Evolutionary conservation across 1,140 invertebrate genomes (phyloP), one percentile per base, ranked within the genome.

Genomic region (Ptiloglossa arizonensis): DNA sequence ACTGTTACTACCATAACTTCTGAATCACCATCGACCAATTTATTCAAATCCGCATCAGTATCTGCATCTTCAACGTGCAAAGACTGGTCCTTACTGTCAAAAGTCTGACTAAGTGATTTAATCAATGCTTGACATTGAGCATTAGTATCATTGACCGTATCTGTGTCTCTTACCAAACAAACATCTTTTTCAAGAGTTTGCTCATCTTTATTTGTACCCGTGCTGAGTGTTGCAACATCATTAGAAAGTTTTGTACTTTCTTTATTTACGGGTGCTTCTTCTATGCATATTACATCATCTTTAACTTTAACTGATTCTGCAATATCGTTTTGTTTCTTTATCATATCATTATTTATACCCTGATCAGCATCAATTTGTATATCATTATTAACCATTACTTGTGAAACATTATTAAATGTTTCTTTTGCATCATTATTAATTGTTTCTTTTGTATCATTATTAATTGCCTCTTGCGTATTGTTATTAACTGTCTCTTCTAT

Each of bases 1-100:
- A 86, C 85, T 8, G 85, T 81, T 19, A 87, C 19, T 50, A 87
- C 81, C 52, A 87, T 77, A 13, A 85, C 76, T 35, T 86, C 81
- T 9, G 63, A 56, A 29, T 60, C 62, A 27, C 50, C 50, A 54
- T 85, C 70, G 24, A 72, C 69, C 48, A 85, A 38, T 48, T 64
- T 79, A 38, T 48, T 75, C n/a, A 82, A 27, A 67, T 85, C 82
- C 50, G 82, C n/a, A 11, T 81, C 66, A 32, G 72, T 68, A 35
- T 73, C 74, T 63, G 57, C 19, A 35, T 73, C 74, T 63, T 46
- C 19, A 29, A 44, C 67, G 4, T 50, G 73, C 13, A 60, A 60
- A 9, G 66, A 78, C 56, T 17, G 79, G 29, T 69, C 67, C 27
- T 80, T 80, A 52, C 48, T 41, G 41, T 63, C 64, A 46, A 76